Conservation (phyloP, 1,140 invertebrate species). For the Solen grandis region DNA sequence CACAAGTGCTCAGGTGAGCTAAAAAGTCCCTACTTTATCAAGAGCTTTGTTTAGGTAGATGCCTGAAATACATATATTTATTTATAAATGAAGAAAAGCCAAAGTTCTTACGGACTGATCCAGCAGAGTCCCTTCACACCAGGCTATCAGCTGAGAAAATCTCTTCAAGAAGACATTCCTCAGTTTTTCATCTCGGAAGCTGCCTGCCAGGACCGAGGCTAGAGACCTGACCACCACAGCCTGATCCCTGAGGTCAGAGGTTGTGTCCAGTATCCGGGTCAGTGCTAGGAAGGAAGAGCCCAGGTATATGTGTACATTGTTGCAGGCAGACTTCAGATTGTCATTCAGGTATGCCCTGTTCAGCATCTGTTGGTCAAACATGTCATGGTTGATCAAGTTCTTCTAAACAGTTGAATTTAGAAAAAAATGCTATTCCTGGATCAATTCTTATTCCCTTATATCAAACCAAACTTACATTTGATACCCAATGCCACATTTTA, state of each 20-base stretch:
- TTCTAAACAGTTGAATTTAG: conserved; percentile 4
- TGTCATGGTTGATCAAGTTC: neutral
- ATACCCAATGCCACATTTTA: no score
- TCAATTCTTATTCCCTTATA: no score
- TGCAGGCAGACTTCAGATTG: neutral
- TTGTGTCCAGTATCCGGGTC: neutral
- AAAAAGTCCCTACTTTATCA: no score
- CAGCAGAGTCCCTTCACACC: neutral
- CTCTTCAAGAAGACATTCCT: neutral
- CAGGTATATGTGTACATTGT: neutral
- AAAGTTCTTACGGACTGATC: no score
- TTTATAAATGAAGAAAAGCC: no score
- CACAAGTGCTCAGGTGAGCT: no score
- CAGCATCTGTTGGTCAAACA: neutral
- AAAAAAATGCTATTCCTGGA: neutral
- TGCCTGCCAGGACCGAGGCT: neutral
- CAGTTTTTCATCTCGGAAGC: neutral
- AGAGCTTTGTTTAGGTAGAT: no score
- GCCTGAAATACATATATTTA: no score
- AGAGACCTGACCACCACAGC: conserved; percentile 7
- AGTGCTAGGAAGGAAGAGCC: conserved; percentile 3
- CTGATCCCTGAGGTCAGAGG: neutral
- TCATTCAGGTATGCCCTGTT: conserved; percentile 20
- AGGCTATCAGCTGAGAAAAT: neutral
- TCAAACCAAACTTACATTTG: no score